Percentiles rank a stretch among this genome's conserved stretches.
phyloP scores from a whole-genome alignment of 2,888 invertebrate genomes.

The Sesia bembeciformis region DNA sequence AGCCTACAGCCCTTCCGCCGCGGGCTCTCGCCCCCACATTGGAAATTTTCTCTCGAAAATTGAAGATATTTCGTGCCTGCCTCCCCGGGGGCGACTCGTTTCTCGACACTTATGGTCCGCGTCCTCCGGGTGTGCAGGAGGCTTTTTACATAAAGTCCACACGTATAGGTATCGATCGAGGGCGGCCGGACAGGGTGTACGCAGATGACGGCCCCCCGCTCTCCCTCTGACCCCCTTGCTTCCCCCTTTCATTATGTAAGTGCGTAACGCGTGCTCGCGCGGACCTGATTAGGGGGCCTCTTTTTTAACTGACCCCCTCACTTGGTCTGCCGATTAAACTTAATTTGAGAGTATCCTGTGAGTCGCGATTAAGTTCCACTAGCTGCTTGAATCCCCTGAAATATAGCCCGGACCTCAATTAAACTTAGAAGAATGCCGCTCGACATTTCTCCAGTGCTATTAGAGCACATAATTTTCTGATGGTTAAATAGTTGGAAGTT shows the following conservation, averaged over 20 bases:
- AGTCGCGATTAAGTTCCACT: slow-evolving; percentile 36
- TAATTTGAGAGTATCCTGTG: slow-evolving; percentile 60
- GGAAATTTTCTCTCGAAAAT: slow-evolving; percentile 74
- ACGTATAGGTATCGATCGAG: slow-evolving; percentile 73
- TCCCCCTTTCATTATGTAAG: slow-evolving; percentile 75
- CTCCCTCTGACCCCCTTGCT: slow-evolving; percentile 38
- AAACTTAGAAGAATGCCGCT: not conserved
- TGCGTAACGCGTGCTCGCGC: slow-evolving; percentile 71
- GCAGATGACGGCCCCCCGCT: slow-evolving; percentile 67
- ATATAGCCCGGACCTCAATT: not conserved
- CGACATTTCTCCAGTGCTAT: no score
- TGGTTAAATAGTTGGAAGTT: no score
- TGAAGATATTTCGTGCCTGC: slow-evolving; percentile 71
- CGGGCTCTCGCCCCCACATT: slow-evolving; percentile 67
- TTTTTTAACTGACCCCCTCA: slow-evolving; percentile 73
- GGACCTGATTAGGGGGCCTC: slow-evolving; percentile 72
- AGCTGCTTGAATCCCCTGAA: slow-evolving; percentile 10
- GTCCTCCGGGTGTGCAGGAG: slow-evolving; percentile 71
- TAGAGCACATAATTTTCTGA: no score
- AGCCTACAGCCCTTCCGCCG: slow-evolving; percentile 63
- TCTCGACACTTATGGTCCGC: slow-evolving; percentile 73
- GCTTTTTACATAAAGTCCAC: slow-evolving; percentile 75
- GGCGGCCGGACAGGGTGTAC: slow-evolving; percentile 71
- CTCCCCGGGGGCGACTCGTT: slow-evolving; percentile 71
- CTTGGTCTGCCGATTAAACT: slow-evolving; percentile 63